Base-by-base conservation (phyloP, 1,140 invertebrate species). In the Drusus annulatus region DNA sequence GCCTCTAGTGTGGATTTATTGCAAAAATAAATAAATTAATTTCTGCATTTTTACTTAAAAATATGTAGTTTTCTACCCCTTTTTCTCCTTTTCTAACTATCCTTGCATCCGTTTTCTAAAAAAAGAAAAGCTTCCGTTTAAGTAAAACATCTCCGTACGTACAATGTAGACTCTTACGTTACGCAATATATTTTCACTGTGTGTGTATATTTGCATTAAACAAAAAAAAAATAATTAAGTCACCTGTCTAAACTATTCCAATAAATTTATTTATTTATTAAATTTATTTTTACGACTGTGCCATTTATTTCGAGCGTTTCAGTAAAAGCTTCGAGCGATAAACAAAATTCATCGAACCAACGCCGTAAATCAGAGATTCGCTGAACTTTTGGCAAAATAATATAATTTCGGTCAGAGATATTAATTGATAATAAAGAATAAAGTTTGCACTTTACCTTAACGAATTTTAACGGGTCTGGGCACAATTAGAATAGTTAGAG, bases 301-400 rank as follows among this genome's bases (percentile, higher is more conserved):
- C 56, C 68, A 52, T 73, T 73, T 73, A 73, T 78, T 78, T 25
- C 52, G 21, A 50, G 28, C 31, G 28, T 7, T 62, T 45, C 73
- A 71, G 69, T 83, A 83, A 83, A 81, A 83, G 82, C 82, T 68
- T 83, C 80, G 7, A 56, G 79, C 79, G 71, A 73, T 83, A 83
- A 83, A 83, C 73, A 76, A 60, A 58, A 50, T 50, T 76, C 17
- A 36, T 17, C 31, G 31, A 45, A 68, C 63, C 63, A 68, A 63
- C 10, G 56, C 25, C 75, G 58, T 76, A 76, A 45, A 76, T 68
- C 36, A 10, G 25, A 45, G 19, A 68, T 17, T 68, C 23, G 51
- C 36, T 50, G 68, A 81, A 76, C 51, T 79, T 76, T 75, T 62
- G 76, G 58, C 58, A 62, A 25, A 78, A 76, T 73, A 83, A 83